A percentile compares a stretch with the other conserved stretches of the same genome.
phyloP scores from a whole-genome alignment of 1,140 invertebrate genomes.

The Drosophila kurseongensis region DNA sequence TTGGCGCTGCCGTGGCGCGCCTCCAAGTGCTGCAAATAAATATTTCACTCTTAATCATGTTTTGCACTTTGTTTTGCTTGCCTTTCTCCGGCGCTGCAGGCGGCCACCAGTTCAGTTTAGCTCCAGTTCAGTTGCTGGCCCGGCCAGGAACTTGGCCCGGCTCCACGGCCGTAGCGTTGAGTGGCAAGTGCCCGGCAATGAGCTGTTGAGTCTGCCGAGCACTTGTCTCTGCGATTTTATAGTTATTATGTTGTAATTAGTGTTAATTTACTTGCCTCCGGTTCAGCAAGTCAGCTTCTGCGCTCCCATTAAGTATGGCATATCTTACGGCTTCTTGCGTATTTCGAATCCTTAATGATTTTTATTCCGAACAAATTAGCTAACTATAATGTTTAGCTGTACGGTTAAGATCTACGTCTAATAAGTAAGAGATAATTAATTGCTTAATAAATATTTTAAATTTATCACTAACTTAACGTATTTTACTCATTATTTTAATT shows the following conservation, averaged over 20 bases:
- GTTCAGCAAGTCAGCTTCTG: constrained; percentile 31
- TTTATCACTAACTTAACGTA: not conserved
- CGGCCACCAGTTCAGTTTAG: constrained; percentile 23
- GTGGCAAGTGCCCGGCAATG: constrained; percentile 67
- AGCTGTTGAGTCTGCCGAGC: constrained; percentile 68
- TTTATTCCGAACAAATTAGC: constrained; percentile 1
- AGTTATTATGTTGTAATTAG: constrained; percentile 79
- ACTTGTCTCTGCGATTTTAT: constrained; percentile 75
- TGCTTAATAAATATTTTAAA: not conserved
- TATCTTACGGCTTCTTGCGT: constrained; percentile 24
- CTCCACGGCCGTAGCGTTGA: constrained; percentile 52
- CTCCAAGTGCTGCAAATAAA: constrained; percentile 79
- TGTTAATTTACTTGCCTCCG: constrained; percentile 68
- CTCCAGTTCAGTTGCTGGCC: constrained; percentile 11
- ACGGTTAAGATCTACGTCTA: not conserved
- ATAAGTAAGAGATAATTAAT: no score
- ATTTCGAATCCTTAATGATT: not conserved
- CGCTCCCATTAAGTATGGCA: constrained; percentile 46
- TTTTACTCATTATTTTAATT: no score
- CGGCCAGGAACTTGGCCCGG: constrained; percentile 36
- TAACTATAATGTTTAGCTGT: not conserved
- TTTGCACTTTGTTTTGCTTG: constrained; percentile 66
- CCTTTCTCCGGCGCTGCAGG: constrained; percentile 50
- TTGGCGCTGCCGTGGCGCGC: constrained; percentile 69
- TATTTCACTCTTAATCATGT: constrained; percentile 81